Evolutionary conservation across 2,888 invertebrate species (phyloP), one percentile per base, ranked within the genome.

Genomic region (Phortica magna): DNA sequence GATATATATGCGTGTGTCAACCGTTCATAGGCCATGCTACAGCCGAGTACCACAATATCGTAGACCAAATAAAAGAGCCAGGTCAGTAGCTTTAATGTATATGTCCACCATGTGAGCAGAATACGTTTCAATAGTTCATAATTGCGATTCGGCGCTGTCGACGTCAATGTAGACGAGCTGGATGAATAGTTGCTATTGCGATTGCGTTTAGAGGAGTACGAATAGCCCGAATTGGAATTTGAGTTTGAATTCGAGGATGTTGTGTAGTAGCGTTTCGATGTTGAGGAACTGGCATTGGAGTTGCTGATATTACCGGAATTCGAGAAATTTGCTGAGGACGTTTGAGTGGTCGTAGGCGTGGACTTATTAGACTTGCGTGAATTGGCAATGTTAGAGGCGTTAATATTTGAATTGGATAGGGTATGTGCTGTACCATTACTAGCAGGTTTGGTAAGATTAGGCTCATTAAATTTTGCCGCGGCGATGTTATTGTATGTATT

Each of bases 61-160:
- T 95, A 95, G 39, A 97, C 93, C 83, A 97, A 93, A 92, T 95
- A 95, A 81, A 95, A 93, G 77, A 97, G 94, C 97, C 97, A 97
- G 77, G 94, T 93, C 76, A 96, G 91, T 76, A 96, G 94, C 85
- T 93, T 94, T 90, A 93, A 92, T 7, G 94, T 93, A 0, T 93
- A 94, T 64, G 92, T 93, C 10, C 93, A 92, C 94, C 94, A 94
- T 77, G 93, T 93, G 78, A 93, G 93, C 91, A 89, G 92, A 83
- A 85, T 90, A 78, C 90, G 93, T 90, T 87, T 87, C 88, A 81
- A 89, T 83, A 90, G 80, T 92, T 94, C 92, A 92, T 94, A 91
- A 80, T 92, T 90, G 82, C 93, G 93, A 84, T 93, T 93, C 80
- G 92, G 76, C 31, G 84, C 76, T 42, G 77, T 41, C 22, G 76